A percentile compares a stretch with the other conserved stretches of the same genome.
Conservation (phyloP, 2,113 vertebrate species). For the Thoracochromis brauschi region DNA sequence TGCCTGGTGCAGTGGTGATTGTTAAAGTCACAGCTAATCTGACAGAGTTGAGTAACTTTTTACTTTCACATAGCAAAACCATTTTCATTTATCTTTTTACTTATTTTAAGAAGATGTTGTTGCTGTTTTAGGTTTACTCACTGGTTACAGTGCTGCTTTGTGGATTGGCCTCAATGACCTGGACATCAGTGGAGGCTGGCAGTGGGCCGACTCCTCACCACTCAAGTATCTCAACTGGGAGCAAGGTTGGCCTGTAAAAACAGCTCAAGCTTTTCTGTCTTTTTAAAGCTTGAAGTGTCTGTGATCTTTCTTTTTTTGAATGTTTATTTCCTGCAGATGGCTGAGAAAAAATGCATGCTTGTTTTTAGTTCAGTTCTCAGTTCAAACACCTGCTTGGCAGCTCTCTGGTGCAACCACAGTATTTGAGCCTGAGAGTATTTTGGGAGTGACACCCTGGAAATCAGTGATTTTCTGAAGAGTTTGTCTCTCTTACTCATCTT, state of each 20-base stretch:
- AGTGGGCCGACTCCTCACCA: slow-evolving; percentile 91
- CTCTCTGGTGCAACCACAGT: neutral
- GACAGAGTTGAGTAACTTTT: neutral
- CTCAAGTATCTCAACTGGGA: slow-evolving; percentile 99
- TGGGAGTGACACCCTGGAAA: neutral
- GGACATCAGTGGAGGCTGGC: slow-evolving; percentile 93
- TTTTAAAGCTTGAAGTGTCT: neutral
- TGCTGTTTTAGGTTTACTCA: slow-evolving; percentile 79
- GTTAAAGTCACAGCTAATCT: neutral
- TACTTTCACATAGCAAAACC: neutral
- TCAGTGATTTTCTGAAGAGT: neutral
- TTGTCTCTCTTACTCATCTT: neutral
- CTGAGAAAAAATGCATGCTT: neutral
- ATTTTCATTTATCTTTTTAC: neutral
- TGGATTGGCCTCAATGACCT: slow-evolving; percentile 96
- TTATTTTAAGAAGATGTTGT: neutral
- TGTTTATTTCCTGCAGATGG: neutral
- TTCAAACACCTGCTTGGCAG: neutral
- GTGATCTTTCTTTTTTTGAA: neutral
- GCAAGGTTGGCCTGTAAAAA: slow-evolving; percentile 73
- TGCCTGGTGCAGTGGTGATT: neutral
- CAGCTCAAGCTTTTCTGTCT: neutral
- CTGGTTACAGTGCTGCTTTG: slow-evolving; percentile 84
- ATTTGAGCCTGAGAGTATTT: neutral
- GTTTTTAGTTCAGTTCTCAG: slow-evolving; percentile 3